These are phyloP conservation scores for Drosophila percnosoma DNA, from an alignment of 2,888 invertebrate species.

Conservation along the genomic window DNA sequence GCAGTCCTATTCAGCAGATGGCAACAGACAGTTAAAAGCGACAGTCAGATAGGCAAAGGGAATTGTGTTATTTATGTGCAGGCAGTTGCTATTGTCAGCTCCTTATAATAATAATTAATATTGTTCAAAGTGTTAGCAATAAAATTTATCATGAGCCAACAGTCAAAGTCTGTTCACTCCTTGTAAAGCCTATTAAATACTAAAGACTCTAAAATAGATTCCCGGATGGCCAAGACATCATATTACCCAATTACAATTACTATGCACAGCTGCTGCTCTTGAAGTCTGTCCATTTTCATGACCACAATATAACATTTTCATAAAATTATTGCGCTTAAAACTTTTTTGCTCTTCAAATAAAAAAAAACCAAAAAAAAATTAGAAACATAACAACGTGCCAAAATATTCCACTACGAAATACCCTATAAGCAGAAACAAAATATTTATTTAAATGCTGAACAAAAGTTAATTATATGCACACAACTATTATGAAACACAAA, in stretches of 20 bases:
- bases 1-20: slow-evolving; percentile 37
- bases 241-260: slow-evolving; percentile 31
- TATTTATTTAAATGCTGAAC: no score
- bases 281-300: slow-evolving; percentile 18
- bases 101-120: slow-evolving; percentile 4
- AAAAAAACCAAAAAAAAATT: neutral
- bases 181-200: neutral
- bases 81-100: neutral
- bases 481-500: neutral
- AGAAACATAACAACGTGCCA: neutral
- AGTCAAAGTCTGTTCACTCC: neutral
- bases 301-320: slow-evolving; percentile 28
- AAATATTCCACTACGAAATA: slow-evolving; percentile 12
- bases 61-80: slow-evolving; percentile 11
- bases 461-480: neutral
- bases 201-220: neutral
- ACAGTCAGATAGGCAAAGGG: slow-evolving; percentile 6
- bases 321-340: slow-evolving; percentile 57
- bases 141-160: neutral
- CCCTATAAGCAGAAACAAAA: neutral
- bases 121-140: slow-evolving; percentile 2
- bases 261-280: slow-evolving; percentile 39
- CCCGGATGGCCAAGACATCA: slow-evolving; percentile 9
- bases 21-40: slow-evolving; percentile 15
- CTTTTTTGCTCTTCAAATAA: slow-evolving; percentile 23